A percentile compares a stretch with the other conserved stretches of the same genome.
Conservation (phyloP, 2,888 invertebrate species). For the Pristionchus japonicus region DNA sequence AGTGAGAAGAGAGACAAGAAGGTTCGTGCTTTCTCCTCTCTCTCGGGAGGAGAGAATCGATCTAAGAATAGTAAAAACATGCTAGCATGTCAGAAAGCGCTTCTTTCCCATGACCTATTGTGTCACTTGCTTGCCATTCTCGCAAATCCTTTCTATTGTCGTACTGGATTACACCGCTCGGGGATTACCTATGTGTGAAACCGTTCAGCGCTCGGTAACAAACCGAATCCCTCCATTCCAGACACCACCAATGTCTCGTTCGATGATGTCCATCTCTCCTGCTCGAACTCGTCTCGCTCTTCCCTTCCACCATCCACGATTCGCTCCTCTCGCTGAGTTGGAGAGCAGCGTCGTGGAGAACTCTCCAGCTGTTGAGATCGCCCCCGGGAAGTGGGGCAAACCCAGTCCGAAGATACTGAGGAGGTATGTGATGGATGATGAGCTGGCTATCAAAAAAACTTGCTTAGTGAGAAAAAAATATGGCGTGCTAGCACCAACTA, state of each 20-base stretch:
- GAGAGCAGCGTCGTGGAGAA: constrained; percentile 61
- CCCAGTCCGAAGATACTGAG: constrained; percentile 42
- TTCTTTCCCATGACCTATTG: neutral
- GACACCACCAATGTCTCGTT: constrained; percentile 45
- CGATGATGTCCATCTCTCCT: constrained; percentile 37
- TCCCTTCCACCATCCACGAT: neutral
- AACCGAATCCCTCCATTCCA: constrained; percentile 9
- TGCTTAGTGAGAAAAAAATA: no score
- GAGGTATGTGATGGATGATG: no score
- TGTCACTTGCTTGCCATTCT: neutral
- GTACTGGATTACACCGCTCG: no score
- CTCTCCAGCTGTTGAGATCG: constrained; percentile 61
- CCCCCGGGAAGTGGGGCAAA: constrained; percentile 49
- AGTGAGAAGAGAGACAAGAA: constrained; percentile 46
- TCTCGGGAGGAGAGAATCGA: neutral
- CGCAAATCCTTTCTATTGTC: neutral
- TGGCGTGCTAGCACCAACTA: no score
- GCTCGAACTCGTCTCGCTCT: constrained; percentile 35
- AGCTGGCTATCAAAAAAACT: no score
- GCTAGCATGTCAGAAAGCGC: constrained; percentile 1
- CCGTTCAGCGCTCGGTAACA: no score
- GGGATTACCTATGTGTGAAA: no score
- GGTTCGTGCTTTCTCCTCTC: neutral
- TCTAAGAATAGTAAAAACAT: neutral
- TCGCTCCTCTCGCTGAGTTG: constrained; percentile 61